phyloP scores from a whole-genome alignment of 2,113 vertebrate species.

The Clupea harengus region DNA sequence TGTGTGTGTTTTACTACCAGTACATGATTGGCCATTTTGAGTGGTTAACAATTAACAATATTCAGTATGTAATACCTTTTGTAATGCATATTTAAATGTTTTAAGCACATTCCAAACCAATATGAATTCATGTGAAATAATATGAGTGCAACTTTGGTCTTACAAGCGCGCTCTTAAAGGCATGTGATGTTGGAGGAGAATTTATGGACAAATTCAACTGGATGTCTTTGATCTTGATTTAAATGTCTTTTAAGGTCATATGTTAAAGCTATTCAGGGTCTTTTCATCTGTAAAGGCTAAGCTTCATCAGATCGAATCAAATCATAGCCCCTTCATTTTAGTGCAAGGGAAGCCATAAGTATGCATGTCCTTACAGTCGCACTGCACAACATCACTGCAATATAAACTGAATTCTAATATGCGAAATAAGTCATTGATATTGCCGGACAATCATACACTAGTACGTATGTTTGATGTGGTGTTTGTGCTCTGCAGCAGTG shows the following conservation, averaged over 20 bases:
- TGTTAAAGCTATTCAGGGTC: background rate
- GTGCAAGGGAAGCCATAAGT: background rate
- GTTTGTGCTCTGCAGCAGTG: background rate
- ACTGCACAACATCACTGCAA: background rate
- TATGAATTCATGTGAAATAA: background rate
- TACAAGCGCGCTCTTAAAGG: background rate
- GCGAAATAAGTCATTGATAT: background rate
- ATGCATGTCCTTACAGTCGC: background rate
- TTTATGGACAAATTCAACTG: slow-evolving; percentile 45
- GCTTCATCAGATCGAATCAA: slow-evolving; percentile 14
- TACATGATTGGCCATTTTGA: background rate
- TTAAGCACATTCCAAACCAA: background rate
- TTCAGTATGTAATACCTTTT: too few relatives aligned
- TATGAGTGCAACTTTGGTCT: background rate
- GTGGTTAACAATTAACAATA: background rate
- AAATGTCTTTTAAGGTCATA: slow-evolving; percentile 60
- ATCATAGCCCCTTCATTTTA: background rate
- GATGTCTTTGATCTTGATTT: slow-evolving; percentile 58
- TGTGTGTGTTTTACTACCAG: background rate
- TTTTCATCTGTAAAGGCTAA: background rate
- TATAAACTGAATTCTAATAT: background rate
- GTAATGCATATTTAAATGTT: too few relatives aligned
- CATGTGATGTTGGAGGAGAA: background rate
- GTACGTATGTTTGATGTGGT: background rate
- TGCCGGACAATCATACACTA: background rate